Evolutionary conservation across 1,140 invertebrate species (phyloP), one percentile per base, ranked within the genome.

Genomic region (Coenobita brevimanus): DNA sequence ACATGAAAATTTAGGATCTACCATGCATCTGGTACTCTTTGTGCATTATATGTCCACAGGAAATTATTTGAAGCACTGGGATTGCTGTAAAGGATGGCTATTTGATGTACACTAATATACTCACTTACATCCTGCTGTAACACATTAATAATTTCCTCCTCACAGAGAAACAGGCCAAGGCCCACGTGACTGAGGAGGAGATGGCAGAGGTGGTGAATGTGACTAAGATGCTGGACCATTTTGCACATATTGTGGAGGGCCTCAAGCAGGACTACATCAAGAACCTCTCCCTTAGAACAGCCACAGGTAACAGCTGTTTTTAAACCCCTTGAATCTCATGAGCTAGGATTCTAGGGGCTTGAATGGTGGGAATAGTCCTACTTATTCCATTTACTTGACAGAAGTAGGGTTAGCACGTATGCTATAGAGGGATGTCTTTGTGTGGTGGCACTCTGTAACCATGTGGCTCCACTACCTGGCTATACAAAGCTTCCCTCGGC

Each of bases 241-340:
- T 97, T 93, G 92, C 95, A 73, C 93, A 93, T 71, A 92, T 93
- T 21, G 91, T 97, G 21, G 94, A 95, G 17, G 93, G 94, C 81
- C 94, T 98, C 92, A 97, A 96, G 92, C 94, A 96, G 33, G 95
- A 97, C 80, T 97, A 95, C 91, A 93, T 96, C 0, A 96, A 97
- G 91, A 94, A 97, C 91, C 93, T 98, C 30, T 92, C 91, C 36
- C 62, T 93, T 27, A 91, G 93, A 24, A 92, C 92, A n/a, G 87
- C 92, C 43, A 84, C 91, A 81, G 92, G 93, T 93, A 88, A 86
- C 82, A 80, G 54, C 94, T 13, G 84, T 97, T 17, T 33, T 33
- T 71, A 17, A 4, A 6, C 50, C 50, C 8, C 21, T 54, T 8
- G 21, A 54, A 54, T 8, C 21, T 54, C 8, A 21, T 54, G 50